A percentile compares a stretch with the other conserved stretches of the same genome.
These are phyloP conservation scores for Chrysotoxum bicinctum DNA, from an alignment of 2,888 invertebrate genomes.

Conservation along the genomic window DNA sequence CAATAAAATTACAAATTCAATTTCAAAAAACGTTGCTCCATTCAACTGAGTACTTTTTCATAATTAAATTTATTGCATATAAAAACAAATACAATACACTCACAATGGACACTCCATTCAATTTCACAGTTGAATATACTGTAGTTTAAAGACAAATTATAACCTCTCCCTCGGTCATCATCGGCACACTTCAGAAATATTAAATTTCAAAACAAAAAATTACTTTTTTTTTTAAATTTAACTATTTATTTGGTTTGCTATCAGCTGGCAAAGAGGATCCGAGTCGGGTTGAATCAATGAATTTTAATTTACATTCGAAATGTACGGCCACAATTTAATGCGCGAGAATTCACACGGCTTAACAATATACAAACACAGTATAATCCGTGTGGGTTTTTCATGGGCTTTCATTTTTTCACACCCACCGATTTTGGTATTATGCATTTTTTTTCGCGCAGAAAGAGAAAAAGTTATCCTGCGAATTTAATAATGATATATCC, in stretches of 20 bases:
- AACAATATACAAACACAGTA: slow-evolving; percentile 33
- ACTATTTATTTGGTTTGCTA: slow-evolving; percentile 49
- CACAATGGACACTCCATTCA: slow-evolving; percentile 34
- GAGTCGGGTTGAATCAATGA: slow-evolving; percentile 27
- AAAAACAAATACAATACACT: slow-evolving; percentile 44
- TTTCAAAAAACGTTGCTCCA: slow-evolving; percentile 2
- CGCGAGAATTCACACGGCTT: slow-evolving; percentile 64
- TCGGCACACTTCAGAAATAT: not conserved
- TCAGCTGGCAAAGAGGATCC: not conserved
- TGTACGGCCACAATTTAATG: slow-evolving; percentile 55
- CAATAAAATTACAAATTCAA: not conserved
- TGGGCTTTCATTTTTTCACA: slow-evolving; percentile 28
- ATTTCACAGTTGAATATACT: slow-evolving; percentile 27
- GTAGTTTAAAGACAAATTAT: slow-evolving; percentile 44
- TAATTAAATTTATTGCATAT: slow-evolving; percentile 16
- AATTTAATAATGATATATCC: not conserved
- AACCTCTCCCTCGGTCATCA: not conserved
- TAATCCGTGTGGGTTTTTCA: slow-evolving; percentile 43
- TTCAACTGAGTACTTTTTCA: not conserved
- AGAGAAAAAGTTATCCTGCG: not conserved
- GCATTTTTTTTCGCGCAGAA: not conserved
- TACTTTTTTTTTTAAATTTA: no score
- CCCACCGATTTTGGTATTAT: slow-evolving; percentile 31
- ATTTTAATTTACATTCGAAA: slow-evolving; percentile 63
- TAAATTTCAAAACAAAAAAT: not conserved